A percentile compares a stretch with the other conserved stretches of the same genome.
phyloP scores from a whole-genome alignment of 2,888 invertebrate species.

The Dryobotodes eremita region DNA sequence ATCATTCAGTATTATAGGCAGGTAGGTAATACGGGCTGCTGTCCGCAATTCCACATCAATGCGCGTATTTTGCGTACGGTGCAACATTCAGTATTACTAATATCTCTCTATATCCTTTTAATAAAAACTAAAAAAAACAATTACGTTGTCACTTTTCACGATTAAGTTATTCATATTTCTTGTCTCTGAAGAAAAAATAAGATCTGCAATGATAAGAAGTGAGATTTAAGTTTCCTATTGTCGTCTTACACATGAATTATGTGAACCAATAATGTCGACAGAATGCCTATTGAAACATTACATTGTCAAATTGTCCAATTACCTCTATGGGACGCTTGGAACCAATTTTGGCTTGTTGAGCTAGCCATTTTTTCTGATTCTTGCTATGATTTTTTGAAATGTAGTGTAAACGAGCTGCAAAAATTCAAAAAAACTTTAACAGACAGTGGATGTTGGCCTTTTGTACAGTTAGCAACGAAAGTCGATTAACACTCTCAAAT shows the following conservation, averaged over 20 bases:
- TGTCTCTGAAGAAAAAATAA: not conserved
- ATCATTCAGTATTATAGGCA: too few species aligned
- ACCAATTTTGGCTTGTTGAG: conserved; percentile 65
- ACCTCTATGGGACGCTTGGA: conserved; percentile 75
- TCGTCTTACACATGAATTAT: conserved; percentile 66
- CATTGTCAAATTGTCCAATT: conserved; percentile 83
- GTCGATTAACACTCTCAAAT: not conserved
- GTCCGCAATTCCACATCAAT: too few species aligned
- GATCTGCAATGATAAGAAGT: conserved; percentile 1
- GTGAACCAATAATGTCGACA: conserved; percentile 78
- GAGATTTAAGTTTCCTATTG: not conserved
- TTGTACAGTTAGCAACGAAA: not conserved
- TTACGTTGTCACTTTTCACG: not conserved
- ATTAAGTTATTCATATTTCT: not conserved
- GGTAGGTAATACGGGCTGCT: too few species aligned
- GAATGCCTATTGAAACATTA: conserved; percentile 82
- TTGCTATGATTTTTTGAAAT: conserved; percentile 83
- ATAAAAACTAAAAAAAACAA: not conserved
- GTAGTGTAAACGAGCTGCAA: conserved; percentile 87
- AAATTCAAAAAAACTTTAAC: conserved; percentile 13
- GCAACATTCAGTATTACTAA: not conserved
- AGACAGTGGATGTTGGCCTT: not conserved
- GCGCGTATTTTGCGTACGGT: too few species aligned
- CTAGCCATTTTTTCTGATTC: conserved; percentile 82
- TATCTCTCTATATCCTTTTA: not conserved